phyloP scores from a whole-genome alignment of 2,113 vertebrate genomes.

The Rhineura floridana region DNA sequence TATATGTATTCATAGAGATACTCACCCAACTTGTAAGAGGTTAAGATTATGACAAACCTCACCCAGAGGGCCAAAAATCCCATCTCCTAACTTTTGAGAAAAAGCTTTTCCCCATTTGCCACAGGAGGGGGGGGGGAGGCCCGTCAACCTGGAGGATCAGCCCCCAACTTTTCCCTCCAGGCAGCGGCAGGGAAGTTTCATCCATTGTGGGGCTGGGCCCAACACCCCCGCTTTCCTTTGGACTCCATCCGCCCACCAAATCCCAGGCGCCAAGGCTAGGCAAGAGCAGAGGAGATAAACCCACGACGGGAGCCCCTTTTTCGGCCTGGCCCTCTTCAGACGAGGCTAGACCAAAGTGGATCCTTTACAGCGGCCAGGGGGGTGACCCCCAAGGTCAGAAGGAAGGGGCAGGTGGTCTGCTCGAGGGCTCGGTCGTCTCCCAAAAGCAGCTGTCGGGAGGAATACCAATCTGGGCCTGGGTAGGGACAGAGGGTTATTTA shows the following conservation, averaged over 20 bases:
- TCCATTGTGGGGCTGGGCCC: neutral
- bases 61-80: neutral
- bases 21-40: neutral
- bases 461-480: constrained; percentile 13
- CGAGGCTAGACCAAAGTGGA: neutral
- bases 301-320: neutral
- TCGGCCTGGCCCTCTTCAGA: neutral
- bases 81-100: neutral
- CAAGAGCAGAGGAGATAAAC: neutral
- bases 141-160: neutral
- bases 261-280: neutral
- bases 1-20: neutral
- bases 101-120: too few species aligned
- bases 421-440: neutral
- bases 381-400: neutral
- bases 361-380: neutral
- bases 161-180: neutral
- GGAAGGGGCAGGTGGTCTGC: neutral
- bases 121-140: too few species aligned
- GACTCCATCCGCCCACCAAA: neutral
- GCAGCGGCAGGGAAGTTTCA: neutral
- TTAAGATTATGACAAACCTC: neutral
- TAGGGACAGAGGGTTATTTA: neutral
- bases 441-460: constrained; percentile 11
- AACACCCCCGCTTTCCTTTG: neutral